phyloP scores from a whole-genome alignment of 2,113 vertebrate species.

The Acanthochromis polyacanthus region DNA sequence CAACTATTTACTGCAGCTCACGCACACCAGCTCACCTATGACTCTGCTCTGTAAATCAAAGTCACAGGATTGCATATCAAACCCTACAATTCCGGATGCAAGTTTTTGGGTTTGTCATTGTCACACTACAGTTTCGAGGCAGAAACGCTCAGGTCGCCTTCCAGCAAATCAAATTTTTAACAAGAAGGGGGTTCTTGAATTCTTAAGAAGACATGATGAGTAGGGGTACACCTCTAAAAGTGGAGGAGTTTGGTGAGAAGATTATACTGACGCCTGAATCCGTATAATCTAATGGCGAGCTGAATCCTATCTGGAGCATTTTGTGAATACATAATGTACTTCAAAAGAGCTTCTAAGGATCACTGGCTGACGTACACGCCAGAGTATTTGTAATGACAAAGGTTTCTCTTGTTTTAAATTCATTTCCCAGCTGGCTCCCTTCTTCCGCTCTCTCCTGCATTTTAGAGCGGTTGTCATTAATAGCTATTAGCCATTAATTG shows the following conservation, averaged over 20 bases:
- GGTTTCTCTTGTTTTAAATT: constrained; percentile 55
- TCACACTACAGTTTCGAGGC: too few relatives aligned
- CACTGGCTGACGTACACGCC: constrained; percentile 52
- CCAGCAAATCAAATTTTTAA: too few relatives aligned
- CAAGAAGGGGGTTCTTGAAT: constrained; percentile 12
- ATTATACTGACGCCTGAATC: constrained; percentile 25
- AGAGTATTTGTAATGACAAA: constrained; percentile 56
- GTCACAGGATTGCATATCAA: too few relatives aligned
- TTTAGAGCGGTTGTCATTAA: constrained; percentile 60
- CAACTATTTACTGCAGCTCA: too few relatives aligned
- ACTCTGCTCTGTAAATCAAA: too few relatives aligned
- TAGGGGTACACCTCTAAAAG: constrained; percentile 32
- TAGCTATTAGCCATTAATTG: constrained; percentile 62
- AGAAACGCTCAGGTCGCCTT: too few relatives aligned
- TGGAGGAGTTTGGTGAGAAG: constrained; percentile 39
- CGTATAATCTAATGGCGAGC: constrained; percentile 17
- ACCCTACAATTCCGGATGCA: too few relatives aligned
- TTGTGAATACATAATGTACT: constrained; percentile 57
- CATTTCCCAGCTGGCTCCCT: constrained; percentile 27
- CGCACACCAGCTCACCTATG: too few relatives aligned
- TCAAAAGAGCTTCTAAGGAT: constrained; percentile 61
- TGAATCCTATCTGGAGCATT: constrained; percentile 57
- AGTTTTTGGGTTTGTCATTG: too few relatives aligned
- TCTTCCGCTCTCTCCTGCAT: constrained; percentile 32
- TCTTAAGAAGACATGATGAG: constrained; percentile 12